phyloP scores from a whole-genome alignment of 2,113 vertebrate species.

The Mustela lutreola region DNA sequence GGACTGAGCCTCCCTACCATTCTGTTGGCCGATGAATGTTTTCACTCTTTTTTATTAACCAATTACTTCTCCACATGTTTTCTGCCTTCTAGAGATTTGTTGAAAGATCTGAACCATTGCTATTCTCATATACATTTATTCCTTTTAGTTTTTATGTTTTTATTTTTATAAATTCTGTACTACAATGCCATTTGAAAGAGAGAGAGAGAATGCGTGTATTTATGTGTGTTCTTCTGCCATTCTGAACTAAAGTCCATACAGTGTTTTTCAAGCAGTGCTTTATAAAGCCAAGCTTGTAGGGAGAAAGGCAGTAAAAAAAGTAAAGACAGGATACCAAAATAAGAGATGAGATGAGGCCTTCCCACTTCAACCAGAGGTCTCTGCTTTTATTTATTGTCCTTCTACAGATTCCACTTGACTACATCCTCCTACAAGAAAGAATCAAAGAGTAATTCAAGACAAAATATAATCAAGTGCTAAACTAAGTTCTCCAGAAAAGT shows the following conservation, averaged over 20 bases:
- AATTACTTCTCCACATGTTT: conserved; percentile 40
- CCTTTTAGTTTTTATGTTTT: neutral
- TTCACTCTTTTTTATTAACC: neutral
- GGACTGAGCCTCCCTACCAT: neutral
- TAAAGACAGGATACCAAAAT: neutral
- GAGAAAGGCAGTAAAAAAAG: neutral
- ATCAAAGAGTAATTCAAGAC: conserved; percentile 22
- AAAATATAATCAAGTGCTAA: neutral
- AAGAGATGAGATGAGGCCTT: neutral
- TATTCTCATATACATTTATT: neutral
- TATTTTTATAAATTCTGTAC: neutral
- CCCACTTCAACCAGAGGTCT: neutral
- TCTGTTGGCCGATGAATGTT: neutral
- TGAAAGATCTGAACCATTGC: neutral
- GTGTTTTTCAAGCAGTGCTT: neutral
- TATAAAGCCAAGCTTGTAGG: neutral
- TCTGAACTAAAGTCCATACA: neutral
- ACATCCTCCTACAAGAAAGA: neutral
- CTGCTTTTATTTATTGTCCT: neutral
- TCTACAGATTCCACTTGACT: neutral
- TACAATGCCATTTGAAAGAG: neutral
- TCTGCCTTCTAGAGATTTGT: conserved; percentile 25
- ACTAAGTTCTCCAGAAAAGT: neutral
- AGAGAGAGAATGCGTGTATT: neutral
- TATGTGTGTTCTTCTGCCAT: neutral